A percentile compares a stretch with the other conserved stretches of the same genome.
These are phyloP conservation scores for Platanista minor DNA, from an alignment of 2,113 vertebrate species.

Conservation along the genomic window DNA sequence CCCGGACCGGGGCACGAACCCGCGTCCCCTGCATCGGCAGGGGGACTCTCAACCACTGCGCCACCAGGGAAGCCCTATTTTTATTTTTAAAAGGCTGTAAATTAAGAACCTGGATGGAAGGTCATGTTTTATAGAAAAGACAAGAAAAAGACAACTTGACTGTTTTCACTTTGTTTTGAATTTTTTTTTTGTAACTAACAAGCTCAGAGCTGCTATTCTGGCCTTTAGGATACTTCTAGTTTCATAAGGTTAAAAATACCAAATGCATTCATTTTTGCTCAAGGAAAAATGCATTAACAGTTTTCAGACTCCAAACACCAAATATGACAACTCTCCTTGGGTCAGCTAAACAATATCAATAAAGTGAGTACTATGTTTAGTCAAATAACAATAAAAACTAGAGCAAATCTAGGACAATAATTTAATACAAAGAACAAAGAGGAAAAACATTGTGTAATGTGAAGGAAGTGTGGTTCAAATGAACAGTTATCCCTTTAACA, in stretches of 20 bases:
- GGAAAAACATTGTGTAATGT: neutral
- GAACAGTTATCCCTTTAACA: neutral
- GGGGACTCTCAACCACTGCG: no score
- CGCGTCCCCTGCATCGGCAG: no score
- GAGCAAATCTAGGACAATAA: neutral
- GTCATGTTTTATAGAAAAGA: neutral
- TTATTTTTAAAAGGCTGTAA: neutral
- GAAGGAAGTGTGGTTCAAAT: neutral
- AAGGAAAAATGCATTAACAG: neutral
- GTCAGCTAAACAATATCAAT: neutral
- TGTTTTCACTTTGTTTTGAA: slow-evolving; percentile 1
- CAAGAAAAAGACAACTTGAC: neutral
- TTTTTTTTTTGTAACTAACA: neutral
- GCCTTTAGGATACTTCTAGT: neutral
- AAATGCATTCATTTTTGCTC: neutral
- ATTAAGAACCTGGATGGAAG: neutral
- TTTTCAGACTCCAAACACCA: neutral
- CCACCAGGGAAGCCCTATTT: no score
- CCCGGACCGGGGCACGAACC: no score
- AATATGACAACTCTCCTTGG: neutral
- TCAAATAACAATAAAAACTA: neutral
- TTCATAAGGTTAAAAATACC: neutral
- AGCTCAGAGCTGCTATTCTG: neutral
- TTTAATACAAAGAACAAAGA: neutral
- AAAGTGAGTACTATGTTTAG: neutral